Conservation (phyloP, 35 echinoderm and acorn worm species). For the Chiridota heheva region DNA sequence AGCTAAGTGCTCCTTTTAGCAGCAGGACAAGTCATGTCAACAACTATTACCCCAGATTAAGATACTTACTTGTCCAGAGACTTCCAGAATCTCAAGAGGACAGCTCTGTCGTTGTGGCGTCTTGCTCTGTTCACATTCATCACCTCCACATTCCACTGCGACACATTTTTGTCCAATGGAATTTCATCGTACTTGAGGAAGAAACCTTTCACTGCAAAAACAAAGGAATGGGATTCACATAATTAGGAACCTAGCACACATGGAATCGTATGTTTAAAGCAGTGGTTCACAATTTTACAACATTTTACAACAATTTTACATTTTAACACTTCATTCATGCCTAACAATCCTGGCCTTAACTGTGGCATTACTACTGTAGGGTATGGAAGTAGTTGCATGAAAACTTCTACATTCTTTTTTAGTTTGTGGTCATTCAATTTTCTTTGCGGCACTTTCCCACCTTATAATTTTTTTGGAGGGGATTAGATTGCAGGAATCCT, state of each 20-base stretch:
- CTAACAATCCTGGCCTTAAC: no score
- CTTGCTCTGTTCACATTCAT: conserved; percentile 74
- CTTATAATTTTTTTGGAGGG: background rate
- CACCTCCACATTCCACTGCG: conserved; percentile 87
- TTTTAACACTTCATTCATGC: no score
- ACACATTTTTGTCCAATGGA: conserved; percentile 77
- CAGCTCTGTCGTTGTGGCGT: conserved; percentile 87
- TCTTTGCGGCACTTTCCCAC: no score
- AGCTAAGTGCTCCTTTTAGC: no score
- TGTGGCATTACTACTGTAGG: no score
- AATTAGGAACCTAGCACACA: no score
- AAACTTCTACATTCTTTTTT: background rate
- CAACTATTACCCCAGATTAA: no score
- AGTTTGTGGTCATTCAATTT: background rate
- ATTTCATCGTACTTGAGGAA: conserved; percentile 88
- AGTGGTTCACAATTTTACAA: no score
- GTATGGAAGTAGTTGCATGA: background rate
- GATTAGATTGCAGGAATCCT: background rate
- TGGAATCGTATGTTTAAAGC: no score
- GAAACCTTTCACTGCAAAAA: conserved; percentile 76
- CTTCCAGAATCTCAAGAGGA: conserved; percentile 88
- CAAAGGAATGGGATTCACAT: background rate
- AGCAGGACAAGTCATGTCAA: no score
- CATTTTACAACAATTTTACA: no score
- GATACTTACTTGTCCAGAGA: conserved; percentile 87